A percentile compares a stretch with the other conserved stretches of the same genome.
These are phyloP conservation scores for Steinernema khuongi DNA, from an alignment of 1,140 invertebrate genomes.

Conservation along the genomic window DNA sequence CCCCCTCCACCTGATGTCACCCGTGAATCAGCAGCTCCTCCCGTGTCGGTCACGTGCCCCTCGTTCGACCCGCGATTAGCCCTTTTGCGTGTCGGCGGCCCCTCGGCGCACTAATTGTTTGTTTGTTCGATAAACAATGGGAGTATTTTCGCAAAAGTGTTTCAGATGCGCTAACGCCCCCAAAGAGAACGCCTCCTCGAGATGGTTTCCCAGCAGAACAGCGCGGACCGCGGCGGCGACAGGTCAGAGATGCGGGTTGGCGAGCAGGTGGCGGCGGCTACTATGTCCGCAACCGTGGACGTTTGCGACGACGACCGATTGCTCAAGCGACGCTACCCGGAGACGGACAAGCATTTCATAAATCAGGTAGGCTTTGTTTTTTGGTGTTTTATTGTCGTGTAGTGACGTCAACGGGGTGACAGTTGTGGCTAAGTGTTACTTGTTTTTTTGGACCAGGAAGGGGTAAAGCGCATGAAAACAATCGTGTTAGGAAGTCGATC, in stretches of 20 bases:
- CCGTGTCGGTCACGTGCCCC: background rate
- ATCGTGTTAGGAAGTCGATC: no score
- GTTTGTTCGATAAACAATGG: constrained; percentile 8
- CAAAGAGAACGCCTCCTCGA: background rate
- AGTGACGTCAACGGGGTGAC: background rate
- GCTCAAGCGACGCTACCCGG: background rate
- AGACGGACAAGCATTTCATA: background rate
- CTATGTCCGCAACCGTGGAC: background rate
- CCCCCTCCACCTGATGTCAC: no score
- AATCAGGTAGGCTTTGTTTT: constrained; percentile 3
- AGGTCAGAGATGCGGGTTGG: background rate
- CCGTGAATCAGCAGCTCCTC: no score
- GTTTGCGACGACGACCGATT: background rate
- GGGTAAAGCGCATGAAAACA: no score
- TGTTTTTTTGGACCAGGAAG: no score
- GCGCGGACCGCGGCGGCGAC: background rate
- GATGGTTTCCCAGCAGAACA: background rate
- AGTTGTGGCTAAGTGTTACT: background rate
- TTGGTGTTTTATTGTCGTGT: background rate
- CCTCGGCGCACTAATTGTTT: background rate
- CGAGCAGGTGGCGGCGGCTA: background rate
- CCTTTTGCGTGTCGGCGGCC: background rate
- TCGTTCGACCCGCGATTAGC: background rate
- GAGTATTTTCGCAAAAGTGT: constrained; percentile 9
- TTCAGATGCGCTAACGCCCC: constrained; percentile 6